These are phyloP conservation scores for Dendrophyllia cribrosa DNA, from an alignment of 64 coral and sea anemone species.

Conservation along the genomic window DNA sequence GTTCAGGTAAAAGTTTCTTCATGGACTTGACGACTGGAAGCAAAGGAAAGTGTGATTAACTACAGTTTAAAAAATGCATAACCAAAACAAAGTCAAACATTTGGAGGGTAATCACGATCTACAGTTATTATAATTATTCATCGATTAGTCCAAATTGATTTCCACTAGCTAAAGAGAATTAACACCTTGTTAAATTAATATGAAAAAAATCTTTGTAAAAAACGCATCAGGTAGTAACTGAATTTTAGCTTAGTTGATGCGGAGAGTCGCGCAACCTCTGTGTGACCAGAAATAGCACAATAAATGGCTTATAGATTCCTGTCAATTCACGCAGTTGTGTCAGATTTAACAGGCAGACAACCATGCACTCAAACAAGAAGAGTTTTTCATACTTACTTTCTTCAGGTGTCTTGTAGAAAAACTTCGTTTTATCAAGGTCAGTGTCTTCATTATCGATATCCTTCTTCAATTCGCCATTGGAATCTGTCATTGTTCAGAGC, in stretches of 20 bases:
- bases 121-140: too few species aligned
- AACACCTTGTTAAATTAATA: too few species aligned
- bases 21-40: conserved; percentile 79
- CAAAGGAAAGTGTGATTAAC: neutral
- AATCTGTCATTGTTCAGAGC: conserved; percentile 43
- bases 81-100: neutral
- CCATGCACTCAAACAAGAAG: neutral
- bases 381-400: conserved; percentile 41
- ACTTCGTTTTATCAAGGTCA: conserved; percentile 76
- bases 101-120: too few species aligned
- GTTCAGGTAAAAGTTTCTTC: conserved; percentile 75
- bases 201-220: too few species aligned
- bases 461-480: conserved; percentile 78
- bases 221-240: too few species aligned
- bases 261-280: too few species aligned
- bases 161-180: too few species aligned
- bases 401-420: conserved; percentile 66
- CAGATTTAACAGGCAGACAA: too few species aligned
- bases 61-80: too few species aligned
- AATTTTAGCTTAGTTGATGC: too few species aligned
- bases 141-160: too few species aligned
- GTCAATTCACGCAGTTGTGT: neutral
- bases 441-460: conserved; percentile 65
- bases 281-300: neutral
- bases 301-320: too few species aligned